A percentile compares a stretch with the other conserved stretches of the same genome.
Conservation (phyloP, 2,888 invertebrate genomes). For the Orthosia cruda region DNA sequence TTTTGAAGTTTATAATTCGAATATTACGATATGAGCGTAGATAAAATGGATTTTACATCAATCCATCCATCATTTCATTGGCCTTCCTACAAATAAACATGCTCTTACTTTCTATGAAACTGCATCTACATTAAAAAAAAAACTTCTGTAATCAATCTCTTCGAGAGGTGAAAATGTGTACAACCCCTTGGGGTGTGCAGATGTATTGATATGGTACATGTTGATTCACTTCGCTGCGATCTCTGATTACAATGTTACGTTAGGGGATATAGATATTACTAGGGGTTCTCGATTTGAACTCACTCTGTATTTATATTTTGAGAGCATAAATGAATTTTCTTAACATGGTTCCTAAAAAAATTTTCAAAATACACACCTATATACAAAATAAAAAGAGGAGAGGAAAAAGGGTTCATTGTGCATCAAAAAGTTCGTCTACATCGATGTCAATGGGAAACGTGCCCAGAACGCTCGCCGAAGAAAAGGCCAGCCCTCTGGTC, state of each 20-base stretch:
- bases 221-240: slow-evolving; percentile 45
- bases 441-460: no score
- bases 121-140: slow-evolving; percentile 10
- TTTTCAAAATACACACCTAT: no score
- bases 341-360: no score
- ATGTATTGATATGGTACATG: slow-evolving; percentile 38
- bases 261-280: slow-evolving; percentile 21
- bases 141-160: slow-evolving; percentile 20
- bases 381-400: no score
- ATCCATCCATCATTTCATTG: no score
- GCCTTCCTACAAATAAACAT: neutral
- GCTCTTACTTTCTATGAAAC: neutral
- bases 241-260: slow-evolving; percentile 55
- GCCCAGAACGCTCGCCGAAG: no score
- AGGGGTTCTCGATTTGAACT: slow-evolving; percentile 31
- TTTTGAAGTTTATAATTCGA: no score
- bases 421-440: no score
- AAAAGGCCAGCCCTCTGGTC: no score
- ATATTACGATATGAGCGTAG: no score
- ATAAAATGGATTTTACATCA: no score
- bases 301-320: neutral
- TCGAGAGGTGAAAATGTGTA: slow-evolving; percentile 13
- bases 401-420: no score
- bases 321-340: neutral
- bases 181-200: slow-evolving; percentile 16